Evolutionary conservation across 2,797 vertebrate species (phyloP).

Genomic region (Phoxinus dragarum): DNA sequence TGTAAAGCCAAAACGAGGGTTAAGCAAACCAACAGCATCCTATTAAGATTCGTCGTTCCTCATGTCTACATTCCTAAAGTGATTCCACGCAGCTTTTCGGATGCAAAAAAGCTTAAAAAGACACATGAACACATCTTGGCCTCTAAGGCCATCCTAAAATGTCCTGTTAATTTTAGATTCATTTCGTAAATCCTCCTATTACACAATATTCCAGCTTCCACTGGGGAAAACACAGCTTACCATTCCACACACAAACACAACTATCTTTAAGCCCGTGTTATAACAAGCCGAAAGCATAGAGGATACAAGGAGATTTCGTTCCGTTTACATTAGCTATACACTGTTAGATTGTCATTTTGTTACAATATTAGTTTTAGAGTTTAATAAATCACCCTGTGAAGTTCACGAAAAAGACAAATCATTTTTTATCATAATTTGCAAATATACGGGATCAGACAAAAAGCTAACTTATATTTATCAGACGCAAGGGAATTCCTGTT

Average conservation of each 20-base stretch:
- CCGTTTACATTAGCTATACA: conserved; percentile 51
- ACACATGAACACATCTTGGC: conserved; percentile 13
- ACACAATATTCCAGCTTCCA: conserved; percentile 23
- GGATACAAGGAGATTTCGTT: conserved; percentile 29
- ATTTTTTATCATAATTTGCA: too few relatives aligned
- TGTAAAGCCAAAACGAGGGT: conserved; percentile 16
- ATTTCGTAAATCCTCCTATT: conserved; percentile 33
- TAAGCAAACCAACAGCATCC: conserved; percentile 37
- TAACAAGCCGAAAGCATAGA: conserved; percentile 20
- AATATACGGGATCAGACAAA: conserved; percentile 57
- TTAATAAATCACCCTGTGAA: conserved; percentile 61
- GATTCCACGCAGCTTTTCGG: conserved; percentile 16
- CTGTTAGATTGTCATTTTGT: conserved; percentile 78
- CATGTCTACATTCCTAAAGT: conserved; percentile 32
- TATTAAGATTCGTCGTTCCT: conserved; percentile 18
- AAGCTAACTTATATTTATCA: conserved; percentile 56
- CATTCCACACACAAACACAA: conserved; percentile 32
- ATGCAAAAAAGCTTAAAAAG: conserved; percentile 27
- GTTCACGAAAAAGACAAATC: conserved; percentile 46
- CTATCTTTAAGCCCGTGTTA: conserved; percentile 15
- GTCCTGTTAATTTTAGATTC: conserved; percentile 25
- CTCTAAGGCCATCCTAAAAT: conserved; percentile 29
- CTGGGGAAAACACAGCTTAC: conserved; percentile 20
- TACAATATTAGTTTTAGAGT: conserved; percentile 57
- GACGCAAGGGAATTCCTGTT: conserved; percentile 70